Evolutionary conservation across 2,888 invertebrate species (phyloP).

Genomic region (Epistrophella euchroma): DNA sequence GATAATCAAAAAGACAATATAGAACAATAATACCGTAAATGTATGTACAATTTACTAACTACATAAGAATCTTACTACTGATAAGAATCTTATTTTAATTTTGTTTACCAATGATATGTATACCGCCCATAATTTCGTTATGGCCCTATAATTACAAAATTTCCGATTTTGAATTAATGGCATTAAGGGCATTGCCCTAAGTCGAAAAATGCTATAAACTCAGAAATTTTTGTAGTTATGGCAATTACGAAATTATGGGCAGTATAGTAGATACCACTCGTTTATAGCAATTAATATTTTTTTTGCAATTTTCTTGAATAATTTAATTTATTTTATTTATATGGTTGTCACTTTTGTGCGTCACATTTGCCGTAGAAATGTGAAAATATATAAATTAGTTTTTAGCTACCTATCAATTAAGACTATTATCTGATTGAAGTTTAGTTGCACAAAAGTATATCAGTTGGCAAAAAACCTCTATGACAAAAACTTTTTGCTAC

Average conservation of each 20-base stretch:
- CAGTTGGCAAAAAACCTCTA: neutral
- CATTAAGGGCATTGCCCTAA: too few species aligned
- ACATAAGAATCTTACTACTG: too few species aligned
- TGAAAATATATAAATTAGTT: constrained; percentile 3
- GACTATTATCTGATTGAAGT: neutral
- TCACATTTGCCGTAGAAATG: neutral
- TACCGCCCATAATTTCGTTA: too few species aligned
- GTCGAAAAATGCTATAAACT: too few species aligned
- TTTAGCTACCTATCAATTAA: constrained; percentile 1
- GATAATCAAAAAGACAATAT: too few species aligned
- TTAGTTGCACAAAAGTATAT: neutral
- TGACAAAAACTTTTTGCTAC: neutral
- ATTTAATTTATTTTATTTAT: neutral
- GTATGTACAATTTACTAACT: too few species aligned
- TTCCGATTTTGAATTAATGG: too few species aligned
- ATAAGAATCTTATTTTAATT: neutral
- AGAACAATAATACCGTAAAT: too few species aligned
- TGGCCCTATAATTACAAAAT: too few species aligned
- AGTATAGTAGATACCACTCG: neutral
- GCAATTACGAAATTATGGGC: too few species aligned
- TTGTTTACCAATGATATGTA: neutral
- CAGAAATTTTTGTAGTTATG: too few species aligned
- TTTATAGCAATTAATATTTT: neutral
- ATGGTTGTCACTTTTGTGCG: neutral
- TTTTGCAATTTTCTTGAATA: neutral